Conservation (phyloP, 2,113 vertebrate species). For the Solea senegalensis region DNA sequence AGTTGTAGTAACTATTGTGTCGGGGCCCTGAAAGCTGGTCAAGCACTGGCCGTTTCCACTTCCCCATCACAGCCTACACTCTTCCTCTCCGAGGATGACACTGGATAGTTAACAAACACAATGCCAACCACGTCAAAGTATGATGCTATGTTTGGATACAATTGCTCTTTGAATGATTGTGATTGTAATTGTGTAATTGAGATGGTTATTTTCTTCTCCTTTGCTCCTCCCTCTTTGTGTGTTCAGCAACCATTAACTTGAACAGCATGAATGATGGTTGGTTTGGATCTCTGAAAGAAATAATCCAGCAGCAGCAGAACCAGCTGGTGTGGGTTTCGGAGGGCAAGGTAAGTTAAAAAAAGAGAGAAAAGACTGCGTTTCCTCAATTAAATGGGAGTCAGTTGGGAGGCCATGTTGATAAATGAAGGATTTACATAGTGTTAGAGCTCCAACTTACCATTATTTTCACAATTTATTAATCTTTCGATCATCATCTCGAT, state of each 20-base stretch:
- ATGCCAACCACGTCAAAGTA: not conserved
- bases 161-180: not conserved
- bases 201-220: constrained; percentile 9
- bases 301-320: constrained; percentile 95
- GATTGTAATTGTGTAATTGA: not conserved
- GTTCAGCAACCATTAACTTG: constrained; percentile 95
- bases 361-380: not conserved
- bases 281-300: constrained; percentile 96
- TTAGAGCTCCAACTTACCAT: too few species aligned
- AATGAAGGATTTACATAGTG: too few species aligned
- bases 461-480: too few species aligned
- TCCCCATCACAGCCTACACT: too few species aligned
- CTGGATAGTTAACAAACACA: too few species aligned
- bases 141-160: not conserved
- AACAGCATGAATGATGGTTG: constrained; percentile 98
- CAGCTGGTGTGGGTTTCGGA: constrained; percentile 99
- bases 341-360: constrained; percentile 89
- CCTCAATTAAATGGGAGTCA: not conserved
- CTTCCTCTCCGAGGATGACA: too few species aligned
- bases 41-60: too few species aligned
- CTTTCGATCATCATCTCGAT: too few species aligned
- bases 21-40: too few species aligned
- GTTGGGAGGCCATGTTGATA: too few species aligned
- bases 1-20: not conserved
- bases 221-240: constrained; percentile 32